These are phyloP conservation scores for Micropoecilia bifurca DNA, from an alignment of 2,797 vertebrate species.

Conservation along the genomic window DNA sequence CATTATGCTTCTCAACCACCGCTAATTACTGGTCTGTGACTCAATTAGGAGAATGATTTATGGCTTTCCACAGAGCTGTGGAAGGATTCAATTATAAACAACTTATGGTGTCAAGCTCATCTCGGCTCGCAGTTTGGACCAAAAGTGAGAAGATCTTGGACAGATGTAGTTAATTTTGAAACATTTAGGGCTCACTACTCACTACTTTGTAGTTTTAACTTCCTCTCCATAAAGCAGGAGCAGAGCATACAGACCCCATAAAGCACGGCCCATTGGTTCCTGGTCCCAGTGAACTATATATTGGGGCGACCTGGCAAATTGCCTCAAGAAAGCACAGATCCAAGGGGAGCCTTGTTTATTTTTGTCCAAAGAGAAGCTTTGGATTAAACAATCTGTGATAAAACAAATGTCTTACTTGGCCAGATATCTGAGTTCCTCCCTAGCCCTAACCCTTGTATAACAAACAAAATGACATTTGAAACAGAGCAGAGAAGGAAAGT, in stretches of 20 bases:
- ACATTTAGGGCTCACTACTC: constrained; percentile 40
- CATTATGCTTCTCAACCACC: constrained; percentile 68
- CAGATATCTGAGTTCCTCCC: constrained; percentile 64
- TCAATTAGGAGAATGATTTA: constrained; percentile 78
- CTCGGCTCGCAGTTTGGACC: constrained; percentile 32
- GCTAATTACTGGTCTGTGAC: constrained; percentile 75
- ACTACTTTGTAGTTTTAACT: constrained; percentile 26
- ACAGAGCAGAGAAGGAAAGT: constrained; percentile 70
- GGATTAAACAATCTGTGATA: constrained; percentile 78
- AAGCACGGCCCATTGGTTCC: constrained; percentile 38
- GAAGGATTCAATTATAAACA: constrained; percentile 76
- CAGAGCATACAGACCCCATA: constrained; percentile 53
- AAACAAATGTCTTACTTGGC: constrained; percentile 64
- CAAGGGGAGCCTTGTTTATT: constrained; percentile 59
- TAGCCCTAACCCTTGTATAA: constrained; percentile 63
- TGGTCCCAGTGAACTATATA: constrained; percentile 49
- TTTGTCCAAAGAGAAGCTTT: constrained; percentile 63
- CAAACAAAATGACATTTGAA: constrained; percentile 83
- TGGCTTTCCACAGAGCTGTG: constrained; percentile 69
- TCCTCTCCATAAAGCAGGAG: constrained; percentile 41
- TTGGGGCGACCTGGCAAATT: constrained; percentile 67
- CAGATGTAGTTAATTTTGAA: constrained; percentile 47
- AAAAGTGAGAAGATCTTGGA: constrained; percentile 47
- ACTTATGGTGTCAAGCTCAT: constrained; percentile 53
- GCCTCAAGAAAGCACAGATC: constrained; percentile 59